Percentiles rank a stretch among this genome's conserved stretches.
phyloP scores from a whole-genome alignment of 2,113 vertebrate genomes.

The Scophthalmus maximus region DNA sequence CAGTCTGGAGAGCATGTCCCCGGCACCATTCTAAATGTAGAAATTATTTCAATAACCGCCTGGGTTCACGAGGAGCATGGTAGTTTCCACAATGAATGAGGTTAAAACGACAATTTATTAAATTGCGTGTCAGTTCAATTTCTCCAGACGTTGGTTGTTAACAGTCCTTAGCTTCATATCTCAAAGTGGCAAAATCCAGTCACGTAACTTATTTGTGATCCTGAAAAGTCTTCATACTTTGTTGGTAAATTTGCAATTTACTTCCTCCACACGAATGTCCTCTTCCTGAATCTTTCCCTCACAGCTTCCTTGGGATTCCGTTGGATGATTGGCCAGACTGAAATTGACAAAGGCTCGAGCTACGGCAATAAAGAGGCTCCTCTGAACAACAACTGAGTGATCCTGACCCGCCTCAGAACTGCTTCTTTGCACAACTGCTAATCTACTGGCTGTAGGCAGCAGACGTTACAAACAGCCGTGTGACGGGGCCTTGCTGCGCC shows the following conservation, averaged over 20 bases:
- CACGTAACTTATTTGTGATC: background rate
- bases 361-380: conserved; percentile 89
- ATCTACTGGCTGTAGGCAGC: background rate
- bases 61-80: conserved; percentile 34
- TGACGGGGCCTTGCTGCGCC: background rate
- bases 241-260: too few relatives aligned
- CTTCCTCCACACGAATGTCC: background rate
- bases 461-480: background rate
- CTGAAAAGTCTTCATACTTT: background rate
- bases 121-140: background rate
- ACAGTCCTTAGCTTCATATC: background rate
- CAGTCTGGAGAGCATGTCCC: conserved; percentile 41
- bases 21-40: conserved; percentile 5
- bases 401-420: too few relatives aligned
- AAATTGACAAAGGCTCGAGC: conserved; percentile 91
- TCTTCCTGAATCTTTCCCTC: conserved; percentile 24
- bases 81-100: conserved; percentile 41
- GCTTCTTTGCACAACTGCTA: conserved; percentile 33
- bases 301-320: conserved; percentile 91
- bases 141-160: background rate
- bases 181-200: conserved; percentile 1
- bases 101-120: too few relatives aligned
- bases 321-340: conserved; percentile 97
- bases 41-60: too few relatives aligned
- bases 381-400: conserved; percentile 80